phyloP scores from a whole-genome alignment of 2,888 invertebrate species.

The Drosophila stalkeri region DNA sequence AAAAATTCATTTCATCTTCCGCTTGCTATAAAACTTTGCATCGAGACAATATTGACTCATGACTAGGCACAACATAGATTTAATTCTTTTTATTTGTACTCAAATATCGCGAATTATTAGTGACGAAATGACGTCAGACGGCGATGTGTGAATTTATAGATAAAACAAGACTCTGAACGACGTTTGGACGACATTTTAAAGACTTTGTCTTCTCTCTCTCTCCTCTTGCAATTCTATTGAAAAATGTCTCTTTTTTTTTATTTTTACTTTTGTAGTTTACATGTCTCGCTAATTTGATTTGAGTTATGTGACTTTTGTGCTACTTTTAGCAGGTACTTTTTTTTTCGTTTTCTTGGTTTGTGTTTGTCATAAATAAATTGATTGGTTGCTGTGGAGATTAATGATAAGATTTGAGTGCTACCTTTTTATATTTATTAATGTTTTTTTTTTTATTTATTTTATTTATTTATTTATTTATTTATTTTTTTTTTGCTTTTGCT shows the following conservation, averaged over 20 bases:
- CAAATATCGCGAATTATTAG: slow-evolving; percentile 11
- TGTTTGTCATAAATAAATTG: neutral
- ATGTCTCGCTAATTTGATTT: slow-evolving; percentile 36
- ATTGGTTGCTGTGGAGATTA: slow-evolving; percentile 4
- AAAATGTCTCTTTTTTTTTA: too few species aligned
- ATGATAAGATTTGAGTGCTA: neutral
- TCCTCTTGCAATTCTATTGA: neutral
- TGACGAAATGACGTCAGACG: slow-evolving; percentile 43
- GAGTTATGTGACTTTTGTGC: slow-evolving; percentile 35
- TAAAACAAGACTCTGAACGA: slow-evolving; percentile 28
- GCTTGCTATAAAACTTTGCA: neutral
- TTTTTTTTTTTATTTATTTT: too few species aligned
- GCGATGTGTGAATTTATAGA: slow-evolving; percentile 36
- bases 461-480: too few species aligned
- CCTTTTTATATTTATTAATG: too few species aligned
- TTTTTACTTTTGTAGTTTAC: slow-evolving; percentile 21
- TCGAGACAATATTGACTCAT: slow-evolving; percentile 8
- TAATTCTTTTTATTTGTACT: neutral
- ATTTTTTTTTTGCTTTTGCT: too few species aligned
- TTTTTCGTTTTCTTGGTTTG: neutral
- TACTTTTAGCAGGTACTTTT: slow-evolving; percentile 23
- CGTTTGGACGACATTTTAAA: slow-evolving; percentile 31
- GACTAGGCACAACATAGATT: slow-evolving; percentile 3
- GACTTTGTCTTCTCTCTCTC: neutral
- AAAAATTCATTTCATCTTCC: neutral